Percentiles rank a stretch among this genome's conserved stretches.
These are phyloP conservation scores for Notodonta dromedarius DNA, from an alignment of 2,888 invertebrate genomes.

Conservation along the genomic window DNA sequence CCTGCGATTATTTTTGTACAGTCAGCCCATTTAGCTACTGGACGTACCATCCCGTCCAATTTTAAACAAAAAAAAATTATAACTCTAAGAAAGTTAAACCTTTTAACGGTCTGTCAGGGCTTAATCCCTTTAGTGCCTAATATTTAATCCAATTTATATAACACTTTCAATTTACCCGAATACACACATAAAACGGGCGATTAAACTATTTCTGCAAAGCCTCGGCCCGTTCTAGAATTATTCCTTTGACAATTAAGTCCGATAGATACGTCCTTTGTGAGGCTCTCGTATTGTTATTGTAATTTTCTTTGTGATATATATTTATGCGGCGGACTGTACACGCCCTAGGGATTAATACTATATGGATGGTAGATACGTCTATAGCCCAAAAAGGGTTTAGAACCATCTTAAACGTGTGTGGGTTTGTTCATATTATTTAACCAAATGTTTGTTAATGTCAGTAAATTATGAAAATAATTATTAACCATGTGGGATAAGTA, in stretches of 20 bases:
- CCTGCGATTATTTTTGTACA: too few relatives aligned
- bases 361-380: conserved; percentile 1
- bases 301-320: conserved; percentile 38
- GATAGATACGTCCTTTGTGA: conserved; percentile 33
- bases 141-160: neutral
- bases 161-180: neutral
- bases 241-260: conserved; percentile 12
- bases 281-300: conserved; percentile 30
- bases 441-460: too few relatives aligned
- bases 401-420: too few relatives aligned
- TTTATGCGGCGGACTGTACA: conserved; percentile 22
- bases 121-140: neutral
- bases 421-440: too few relatives aligned
- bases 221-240: neutral
- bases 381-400: neutral
- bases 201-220: conserved; percentile 5
- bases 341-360: conserved; percentile 33
- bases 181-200: conserved; percentile 5
- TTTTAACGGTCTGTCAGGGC: neutral
- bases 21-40: too few relatives aligned
- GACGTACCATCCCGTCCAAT: too few relatives aligned
- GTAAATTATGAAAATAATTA: too few relatives aligned
- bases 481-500: too few relatives aligned
- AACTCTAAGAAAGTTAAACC: too few relatives aligned
- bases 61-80: too few relatives aligned